These are phyloP conservation scores for Calephelis virginiensis DNA, from an alignment of 1,140 invertebrate species.

Conservation along the genomic window DNA sequence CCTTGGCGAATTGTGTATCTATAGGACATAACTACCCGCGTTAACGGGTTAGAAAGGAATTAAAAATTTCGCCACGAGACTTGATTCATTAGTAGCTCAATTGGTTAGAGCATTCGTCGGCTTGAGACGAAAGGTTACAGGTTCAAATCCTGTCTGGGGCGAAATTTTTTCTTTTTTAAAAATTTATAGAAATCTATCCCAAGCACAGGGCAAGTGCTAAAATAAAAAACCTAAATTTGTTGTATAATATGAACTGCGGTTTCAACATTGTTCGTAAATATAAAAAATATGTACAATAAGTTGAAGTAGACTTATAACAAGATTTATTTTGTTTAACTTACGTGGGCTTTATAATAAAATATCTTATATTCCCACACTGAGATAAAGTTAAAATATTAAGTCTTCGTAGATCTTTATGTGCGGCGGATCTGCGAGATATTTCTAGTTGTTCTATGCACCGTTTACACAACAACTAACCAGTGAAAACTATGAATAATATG, in stretches of 20 bases:
- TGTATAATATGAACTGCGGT: neutral
- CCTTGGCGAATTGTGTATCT: no score
- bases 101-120: no score
- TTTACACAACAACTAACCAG: conserved; percentile 4
- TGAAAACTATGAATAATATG: neutral
- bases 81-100: no score
- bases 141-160: no score
- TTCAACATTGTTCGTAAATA: neutral
- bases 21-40: no score
- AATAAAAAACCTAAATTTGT: no score
- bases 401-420: conserved; percentile 46
- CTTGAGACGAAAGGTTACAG: no score
- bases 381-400: conserved; percentile 61
- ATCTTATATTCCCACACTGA: conserved; percentile 22
- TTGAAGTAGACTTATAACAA: neutral
- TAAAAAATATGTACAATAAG: neutral
- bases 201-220: no score
- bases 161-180: no score
- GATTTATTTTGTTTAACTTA: conserved; percentile 10
- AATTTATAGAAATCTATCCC: no score
- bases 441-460: conserved; percentile 25
- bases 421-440: conserved; percentile 44
- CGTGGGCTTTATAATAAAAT: conserved; percentile 12
- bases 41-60: no score
- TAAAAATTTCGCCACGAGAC: no score